phyloP scores from a whole-genome alignment of 2,888 invertebrate genomes.

The Nebria brevicollis region DNA sequence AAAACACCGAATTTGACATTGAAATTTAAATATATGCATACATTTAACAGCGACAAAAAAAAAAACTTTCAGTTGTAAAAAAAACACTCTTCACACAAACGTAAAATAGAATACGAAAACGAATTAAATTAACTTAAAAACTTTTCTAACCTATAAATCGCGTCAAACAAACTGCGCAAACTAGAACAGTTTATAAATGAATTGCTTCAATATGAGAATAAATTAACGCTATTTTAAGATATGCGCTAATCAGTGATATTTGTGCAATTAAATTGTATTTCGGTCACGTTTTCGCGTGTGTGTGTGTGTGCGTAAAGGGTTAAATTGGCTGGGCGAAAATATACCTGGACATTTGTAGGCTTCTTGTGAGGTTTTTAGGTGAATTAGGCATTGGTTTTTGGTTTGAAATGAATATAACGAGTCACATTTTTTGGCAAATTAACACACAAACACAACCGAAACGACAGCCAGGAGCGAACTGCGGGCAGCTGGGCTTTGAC shows the following conservation, averaged over 20 bases:
- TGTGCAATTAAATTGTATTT: not conserved
- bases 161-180: not conserved
- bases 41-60: not conserved
- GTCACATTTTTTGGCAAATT: not conserved
- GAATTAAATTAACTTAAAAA: not conserved
- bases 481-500: not conserved
- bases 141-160: not conserved
- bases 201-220: not conserved
- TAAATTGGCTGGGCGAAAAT: no score
- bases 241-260: not conserved
- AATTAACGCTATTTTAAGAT: not conserved
- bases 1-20: no score
- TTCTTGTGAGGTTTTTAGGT: not conserved
- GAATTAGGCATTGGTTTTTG: not conserved
- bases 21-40: not conserved
- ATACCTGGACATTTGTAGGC: not conserved
- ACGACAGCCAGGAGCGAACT: conserved; percentile 26
- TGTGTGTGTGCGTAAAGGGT: no score
- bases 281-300: no score
- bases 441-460: conserved; percentile 18
- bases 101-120: not conserved
- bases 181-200: not conserved
- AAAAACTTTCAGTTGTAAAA: not conserved
- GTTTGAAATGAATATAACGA: not conserved
- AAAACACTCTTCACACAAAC: not conserved